Conservation (phyloP, 2,888 invertebrate genomes). For the Eristalis arbustorum region DNA sequence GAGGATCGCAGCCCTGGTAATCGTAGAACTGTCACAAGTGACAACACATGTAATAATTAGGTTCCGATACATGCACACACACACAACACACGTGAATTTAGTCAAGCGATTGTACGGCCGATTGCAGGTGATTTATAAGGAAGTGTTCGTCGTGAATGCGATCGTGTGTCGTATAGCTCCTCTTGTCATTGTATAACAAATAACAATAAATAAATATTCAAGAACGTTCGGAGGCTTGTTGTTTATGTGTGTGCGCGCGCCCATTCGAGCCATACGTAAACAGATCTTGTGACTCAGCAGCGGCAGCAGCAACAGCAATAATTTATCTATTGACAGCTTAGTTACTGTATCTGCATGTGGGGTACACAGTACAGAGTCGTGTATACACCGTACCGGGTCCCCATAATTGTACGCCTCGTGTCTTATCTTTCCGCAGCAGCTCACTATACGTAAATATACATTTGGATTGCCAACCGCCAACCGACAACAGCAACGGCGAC, state of each 20-base stretch:
- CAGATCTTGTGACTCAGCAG: conserved; percentile 57
- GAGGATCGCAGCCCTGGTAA: conserved; percentile 55
- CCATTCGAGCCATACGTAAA: conserved; percentile 53
- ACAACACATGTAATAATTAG: conserved; percentile 67
- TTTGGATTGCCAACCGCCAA: conserved; percentile 15
- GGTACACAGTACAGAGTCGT: conserved; percentile 1
- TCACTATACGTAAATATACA: conserved; percentile 63
- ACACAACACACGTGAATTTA: not conserved
- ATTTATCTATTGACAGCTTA: conserved; percentile 67
- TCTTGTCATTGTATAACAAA: conserved; percentile 37
- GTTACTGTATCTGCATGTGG: conserved; percentile 55
- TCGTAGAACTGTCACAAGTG: conserved; percentile 63
- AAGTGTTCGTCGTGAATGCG: conserved; percentile 6
- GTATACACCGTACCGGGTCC: conserved; percentile 33
- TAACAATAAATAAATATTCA: conserved; percentile 58
- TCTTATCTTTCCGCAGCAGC: conserved; percentile 63
- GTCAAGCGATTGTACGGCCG: not conserved
- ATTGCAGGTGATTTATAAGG: conserved; percentile 56
- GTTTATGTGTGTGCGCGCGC: conserved; percentile 33
- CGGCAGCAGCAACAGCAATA: conserved; percentile 33
- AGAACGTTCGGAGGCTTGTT: conserved; percentile 21
- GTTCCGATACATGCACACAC: conserved; percentile 36
- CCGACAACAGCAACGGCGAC: conserved; percentile 15
- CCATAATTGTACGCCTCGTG: conserved; percentile 49
- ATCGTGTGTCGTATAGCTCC: conserved; percentile 12